Base-by-base conservation (phyloP, 1,140 invertebrate genomes). In the Pseudomyrmex cubaensis region DNA sequence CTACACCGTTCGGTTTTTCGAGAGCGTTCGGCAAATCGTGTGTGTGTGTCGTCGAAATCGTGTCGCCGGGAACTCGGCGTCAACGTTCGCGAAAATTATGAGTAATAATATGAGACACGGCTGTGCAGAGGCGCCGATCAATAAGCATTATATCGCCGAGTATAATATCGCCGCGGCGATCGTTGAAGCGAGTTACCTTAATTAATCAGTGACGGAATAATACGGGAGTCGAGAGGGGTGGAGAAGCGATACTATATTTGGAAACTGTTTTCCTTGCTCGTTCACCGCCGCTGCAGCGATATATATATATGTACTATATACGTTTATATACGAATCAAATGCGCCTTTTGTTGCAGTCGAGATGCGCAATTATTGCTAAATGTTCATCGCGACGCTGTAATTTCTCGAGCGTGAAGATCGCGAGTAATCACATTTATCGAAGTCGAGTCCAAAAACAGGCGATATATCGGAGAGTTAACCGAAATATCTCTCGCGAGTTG, bases 121-220 rank as follows among this genome's bases (percentile, higher is more conserved):
- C 5, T 35, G 35, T 7, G 20, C 20, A 20, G 20, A 20, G 17
- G 20, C 15, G n/a, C 22, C 66, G 66, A 80, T 80, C 66, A 61
- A 80, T 80, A 80, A 72, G 66, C 22, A 78, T 78, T 70, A 35
- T 35, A 78, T 44, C 12, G 44, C 17, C 76, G 54, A 59, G 22
- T 50, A n/a, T 35, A 35, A 7, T 35, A 35, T 35, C 35, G 35
- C 35, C 35, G 52, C 70, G 48, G 44, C 54, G 76, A 78, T 78
- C 76, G 54, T 78, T 70, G 10, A 35, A 80, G 66, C 66, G 76
- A 61, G 76, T 61, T 80, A 61, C 66, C 76, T 80, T 80, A 80
- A 80, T 80, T 80, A 80, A 80, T 80, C 66, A 72, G 54, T 72
- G 66, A 72, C 54, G 44, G 66, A 80, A 70, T 72, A 80, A 80